Conservation (phyloP, 2,888 invertebrate species). For the Mythimna loreyi region DNA sequence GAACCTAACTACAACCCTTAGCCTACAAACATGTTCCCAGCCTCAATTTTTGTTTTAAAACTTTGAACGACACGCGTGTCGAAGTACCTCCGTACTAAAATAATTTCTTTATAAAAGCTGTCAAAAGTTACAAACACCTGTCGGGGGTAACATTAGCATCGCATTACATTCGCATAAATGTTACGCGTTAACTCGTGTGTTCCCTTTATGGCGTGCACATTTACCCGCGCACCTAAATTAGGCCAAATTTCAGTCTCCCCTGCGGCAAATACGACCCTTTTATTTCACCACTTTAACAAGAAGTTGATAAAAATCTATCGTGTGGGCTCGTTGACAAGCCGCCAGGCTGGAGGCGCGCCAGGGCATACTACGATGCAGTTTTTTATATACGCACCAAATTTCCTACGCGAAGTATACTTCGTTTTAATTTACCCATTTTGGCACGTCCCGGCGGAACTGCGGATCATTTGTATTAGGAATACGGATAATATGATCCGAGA, state of each 20-base stretch:
- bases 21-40: slow-evolving; percentile 16
- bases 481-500: slow-evolving; percentile 82
- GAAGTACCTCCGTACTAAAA: slow-evolving; percentile 22
- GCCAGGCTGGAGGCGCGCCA: slow-evolving; percentile 80
- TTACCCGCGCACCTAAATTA: slow-evolving; percentile 52
- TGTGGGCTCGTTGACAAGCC: slow-evolving; percentile 70
- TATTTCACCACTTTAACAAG: slow-evolving; percentile 59
- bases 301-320: slow-evolving; percentile 68
- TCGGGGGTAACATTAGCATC: slow-evolving; percentile 58
- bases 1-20: slow-evolving; percentile 14
- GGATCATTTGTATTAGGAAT: slow-evolving; percentile 85
- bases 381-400: slow-evolving; percentile 81
- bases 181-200: slow-evolving; percentile 50
- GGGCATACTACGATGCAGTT: slow-evolving; percentile 70
- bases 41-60: slow-evolving; percentile 25
- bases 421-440: slow-evolving; percentile 89
- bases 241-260: slow-evolving; percentile 50
- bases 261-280: slow-evolving; percentile 49
- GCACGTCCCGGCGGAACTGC: slow-evolving; percentile 84
- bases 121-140: slow-evolving; percentile 59
- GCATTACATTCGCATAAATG: slow-evolving; percentile 57
- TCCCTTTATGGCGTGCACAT: slow-evolving; percentile 54
- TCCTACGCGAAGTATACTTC: slow-evolving; percentile 75
- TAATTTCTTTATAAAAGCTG: slow-evolving; percentile 48
- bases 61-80: slow-evolving; percentile 35